These are phyloP conservation scores for Gymnothorax reevesii DNA, from an alignment of 2,797 vertebrate genomes.

Conservation along the genomic window DNA sequence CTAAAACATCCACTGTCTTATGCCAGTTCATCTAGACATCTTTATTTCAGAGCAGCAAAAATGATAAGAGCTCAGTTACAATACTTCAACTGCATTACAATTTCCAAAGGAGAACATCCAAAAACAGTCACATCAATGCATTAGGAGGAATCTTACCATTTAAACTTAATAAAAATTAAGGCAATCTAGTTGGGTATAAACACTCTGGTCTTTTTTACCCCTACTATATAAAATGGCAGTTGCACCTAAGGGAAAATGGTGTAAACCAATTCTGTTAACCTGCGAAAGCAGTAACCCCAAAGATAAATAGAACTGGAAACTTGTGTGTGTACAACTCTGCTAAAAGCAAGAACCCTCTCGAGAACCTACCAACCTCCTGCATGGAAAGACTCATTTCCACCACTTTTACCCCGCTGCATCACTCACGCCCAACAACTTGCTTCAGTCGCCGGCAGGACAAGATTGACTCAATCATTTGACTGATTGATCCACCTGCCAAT, in stretches of 20 bases:
- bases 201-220: slow-evolving; percentile 18
- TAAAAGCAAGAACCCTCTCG: neutral
- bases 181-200: slow-evolving; percentile 52
- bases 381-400: neutral
- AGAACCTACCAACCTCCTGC: neutral
- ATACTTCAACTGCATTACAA: slow-evolving; percentile 49
- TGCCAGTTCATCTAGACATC: slow-evolving; percentile 47
- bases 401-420: slow-evolving; percentile 1
- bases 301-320: neutral
- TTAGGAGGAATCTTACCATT: slow-evolving; percentile 18
- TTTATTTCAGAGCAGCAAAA: slow-evolving; percentile 58
- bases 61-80: slow-evolving; percentile 33
- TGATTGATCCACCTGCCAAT: neutral
- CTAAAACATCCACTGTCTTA: slow-evolving; percentile 37
- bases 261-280: slow-evolving; percentile 24
- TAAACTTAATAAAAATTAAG: slow-evolving; percentile 52
- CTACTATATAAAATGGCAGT: slow-evolving; percentile 13
- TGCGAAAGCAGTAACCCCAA: neutral
- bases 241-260: slow-evolving; percentile 28
- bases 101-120: slow-evolving; percentile 47
- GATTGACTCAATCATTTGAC: neutral
- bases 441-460: neutral
- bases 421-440: neutral
- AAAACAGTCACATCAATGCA: slow-evolving; percentile 36
- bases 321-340: neutral